phyloP scores from a whole-genome alignment of 2,888 invertebrate genomes.

The Lymantria monacha region DNA sequence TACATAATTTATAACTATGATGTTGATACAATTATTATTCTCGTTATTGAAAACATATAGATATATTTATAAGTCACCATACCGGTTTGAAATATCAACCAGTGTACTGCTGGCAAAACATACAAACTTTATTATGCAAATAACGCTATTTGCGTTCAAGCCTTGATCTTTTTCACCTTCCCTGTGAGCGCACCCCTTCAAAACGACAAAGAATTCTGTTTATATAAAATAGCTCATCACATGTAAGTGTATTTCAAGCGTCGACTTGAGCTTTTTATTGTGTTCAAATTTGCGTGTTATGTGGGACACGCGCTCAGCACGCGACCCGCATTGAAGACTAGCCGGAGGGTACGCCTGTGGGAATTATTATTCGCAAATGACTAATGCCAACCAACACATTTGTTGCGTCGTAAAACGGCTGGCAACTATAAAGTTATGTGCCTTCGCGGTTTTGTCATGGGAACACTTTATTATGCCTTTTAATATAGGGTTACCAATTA shows the following conservation, averaged over 20 bases:
- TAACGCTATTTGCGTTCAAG: conserved; percentile 49
- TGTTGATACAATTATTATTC: background rate
- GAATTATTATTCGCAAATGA: conserved; percentile 57
- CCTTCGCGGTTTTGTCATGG: conserved; percentile 43
- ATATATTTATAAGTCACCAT: conserved; percentile 25
- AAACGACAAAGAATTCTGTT: conserved; percentile 24
- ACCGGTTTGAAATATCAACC: conserved; percentile 72
- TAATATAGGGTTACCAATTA: background rate
- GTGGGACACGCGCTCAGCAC: conserved; percentile 75
- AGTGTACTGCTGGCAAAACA: conserved; percentile 53
- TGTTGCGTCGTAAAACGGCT: conserved; percentile 44
- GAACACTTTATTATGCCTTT: conserved; percentile 38
- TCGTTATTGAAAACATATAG: background rate
- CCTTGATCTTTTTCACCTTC: conserved; percentile 69
- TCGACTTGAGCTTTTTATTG: conserved; percentile 59
- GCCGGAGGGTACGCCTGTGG: conserved; percentile 45
- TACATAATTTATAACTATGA: background rate
- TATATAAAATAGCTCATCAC: conserved; percentile 47
- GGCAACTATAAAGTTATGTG: conserved; percentile 38
- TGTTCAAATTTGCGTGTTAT: conserved; percentile 70
- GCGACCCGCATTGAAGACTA: conserved; percentile 69
- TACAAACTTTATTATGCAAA: conserved; percentile 59
- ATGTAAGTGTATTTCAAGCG: conserved; percentile 53
- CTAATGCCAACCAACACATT: conserved; percentile 39
- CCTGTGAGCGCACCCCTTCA: conserved; percentile 50